These are phyloP conservation scores for Odocoileus hemionus DNA, from an alignment of 2,113 vertebrate species.

Conservation along the genomic window DNA sequence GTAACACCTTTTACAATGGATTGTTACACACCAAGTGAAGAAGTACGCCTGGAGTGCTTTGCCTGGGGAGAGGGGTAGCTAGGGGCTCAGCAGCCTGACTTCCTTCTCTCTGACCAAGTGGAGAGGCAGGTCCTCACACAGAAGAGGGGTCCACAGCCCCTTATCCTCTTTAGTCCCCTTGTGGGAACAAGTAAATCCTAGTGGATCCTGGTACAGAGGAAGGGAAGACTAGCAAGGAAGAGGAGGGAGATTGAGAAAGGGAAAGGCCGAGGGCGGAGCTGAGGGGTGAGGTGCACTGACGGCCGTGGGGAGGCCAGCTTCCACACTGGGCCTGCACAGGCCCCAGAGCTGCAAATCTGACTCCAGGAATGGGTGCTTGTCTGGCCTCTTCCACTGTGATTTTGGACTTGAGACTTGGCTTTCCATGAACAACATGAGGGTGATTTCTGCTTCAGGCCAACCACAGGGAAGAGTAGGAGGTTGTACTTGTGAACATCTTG, in stretches of 20 bases:
- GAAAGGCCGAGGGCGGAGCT: too few relatives aligned
- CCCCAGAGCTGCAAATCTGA: neutral
- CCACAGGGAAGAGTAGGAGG: neutral
- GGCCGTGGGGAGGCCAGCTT: neutral
- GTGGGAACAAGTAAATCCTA: neutral
- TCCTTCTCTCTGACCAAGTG: neutral
- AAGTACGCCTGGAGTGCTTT: neutral
- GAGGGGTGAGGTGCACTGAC: neutral
- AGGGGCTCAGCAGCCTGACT: neutral
- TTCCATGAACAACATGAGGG: neutral
- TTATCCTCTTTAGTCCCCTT: neutral
- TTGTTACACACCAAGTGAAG: neutral
- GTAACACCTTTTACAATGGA: neutral
- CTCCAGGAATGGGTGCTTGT: neutral
- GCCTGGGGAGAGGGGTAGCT: neutral
- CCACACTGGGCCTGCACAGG: accelerated
- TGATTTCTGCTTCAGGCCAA: neutral
- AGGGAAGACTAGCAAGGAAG: neutral
- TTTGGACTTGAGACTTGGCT: neutral
- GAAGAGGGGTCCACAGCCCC: too few relatives aligned
- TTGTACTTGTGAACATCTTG: neutral
- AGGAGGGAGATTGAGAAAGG: neutral
- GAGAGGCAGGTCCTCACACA: neutral
- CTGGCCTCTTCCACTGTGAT: neutral
- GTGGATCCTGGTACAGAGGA: neutral